A percentile compares a stretch with the other conserved stretches of the same genome.
Conservation (phyloP, 2,113 vertebrate species). For the Turnix velox region DNA sequence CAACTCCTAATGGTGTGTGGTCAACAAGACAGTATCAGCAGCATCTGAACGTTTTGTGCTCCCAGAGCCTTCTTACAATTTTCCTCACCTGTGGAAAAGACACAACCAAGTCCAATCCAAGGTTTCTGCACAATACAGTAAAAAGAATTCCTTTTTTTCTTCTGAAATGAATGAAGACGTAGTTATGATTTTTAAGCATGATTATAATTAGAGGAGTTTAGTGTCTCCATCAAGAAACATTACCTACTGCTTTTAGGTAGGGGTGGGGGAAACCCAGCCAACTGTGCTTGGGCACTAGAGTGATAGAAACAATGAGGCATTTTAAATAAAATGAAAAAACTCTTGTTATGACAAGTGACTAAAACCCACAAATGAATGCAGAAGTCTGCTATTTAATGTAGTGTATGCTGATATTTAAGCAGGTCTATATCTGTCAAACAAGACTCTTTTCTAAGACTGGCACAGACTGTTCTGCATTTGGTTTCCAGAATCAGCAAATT, state of each 20-base stretch:
- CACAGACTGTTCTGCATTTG: slow-evolving; percentile 63
- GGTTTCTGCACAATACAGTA: background rate
- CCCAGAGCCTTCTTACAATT: background rate
- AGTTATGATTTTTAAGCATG: background rate
- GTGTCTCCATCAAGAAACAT: background rate
- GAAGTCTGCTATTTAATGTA: slow-evolving; percentile 45
- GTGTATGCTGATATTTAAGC: slow-evolving; percentile 48
- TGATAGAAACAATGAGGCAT: slow-evolving; percentile 23
- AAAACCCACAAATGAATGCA: slow-evolving; percentile 38
- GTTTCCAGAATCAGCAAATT: slow-evolving; percentile 72
- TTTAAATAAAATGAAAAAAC: slow-evolving; percentile 34
- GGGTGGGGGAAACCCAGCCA: background rate
- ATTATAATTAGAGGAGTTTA: background rate
- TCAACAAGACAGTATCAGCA: background rate
- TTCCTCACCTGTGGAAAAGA: background rate
- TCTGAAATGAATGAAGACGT: background rate
- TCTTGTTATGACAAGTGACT: slow-evolving; percentile 38
- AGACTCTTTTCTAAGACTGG: slow-evolving; percentile 58
- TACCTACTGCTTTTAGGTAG: background rate
- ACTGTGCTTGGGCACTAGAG: slow-evolving; percentile 16
- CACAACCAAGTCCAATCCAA: fast-evolving
- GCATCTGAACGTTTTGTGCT: background rate
- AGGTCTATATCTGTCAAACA: slow-evolving; percentile 63
- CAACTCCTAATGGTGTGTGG: background rate
- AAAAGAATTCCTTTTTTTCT: background rate